These are phyloP conservation scores for Stegastes partitus DNA, from an alignment of 2,113 vertebrate genomes.

Conservation along the genomic window DNA sequence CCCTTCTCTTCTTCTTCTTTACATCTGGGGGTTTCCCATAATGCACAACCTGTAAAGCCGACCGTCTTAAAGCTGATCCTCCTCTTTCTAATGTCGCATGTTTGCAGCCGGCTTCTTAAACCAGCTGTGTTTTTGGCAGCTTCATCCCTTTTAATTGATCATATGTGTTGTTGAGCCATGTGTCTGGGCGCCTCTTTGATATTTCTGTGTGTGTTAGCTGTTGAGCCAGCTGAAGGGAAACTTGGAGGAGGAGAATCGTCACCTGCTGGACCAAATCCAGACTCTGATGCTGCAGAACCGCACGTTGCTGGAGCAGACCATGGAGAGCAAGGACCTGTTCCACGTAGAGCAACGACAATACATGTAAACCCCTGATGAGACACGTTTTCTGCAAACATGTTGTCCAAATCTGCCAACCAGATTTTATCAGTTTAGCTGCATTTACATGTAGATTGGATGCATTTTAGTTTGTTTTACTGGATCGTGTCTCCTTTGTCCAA, in stretches of 20 bases:
- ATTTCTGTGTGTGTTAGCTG: slow-evolving; percentile 82
- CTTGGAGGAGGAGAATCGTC: slow-evolving; percentile 98
- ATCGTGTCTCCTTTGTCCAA: background rate
- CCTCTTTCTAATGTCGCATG: background rate
- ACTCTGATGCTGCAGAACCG: slow-evolving; percentile 98
- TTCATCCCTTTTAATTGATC: background rate
- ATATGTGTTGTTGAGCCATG: background rate
- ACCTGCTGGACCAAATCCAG: slow-evolving; percentile 98
- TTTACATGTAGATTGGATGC: background rate
- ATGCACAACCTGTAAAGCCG: too few relatives aligned
- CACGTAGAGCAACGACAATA: slow-evolving; percentile 98
- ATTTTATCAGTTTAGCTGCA: too few relatives aligned
- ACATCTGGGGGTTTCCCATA: too few relatives aligned
- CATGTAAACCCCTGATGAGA: slow-evolving; percentile 83
- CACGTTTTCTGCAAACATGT: background rate
- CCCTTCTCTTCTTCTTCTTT: background rate
- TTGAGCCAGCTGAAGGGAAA: slow-evolving; percentile 98
- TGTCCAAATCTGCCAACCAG: background rate
- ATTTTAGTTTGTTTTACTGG: background rate
- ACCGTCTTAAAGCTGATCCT: background rate
- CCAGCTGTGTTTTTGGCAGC: slow-evolving; percentile 31
- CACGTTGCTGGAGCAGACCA: slow-evolving; percentile 96
- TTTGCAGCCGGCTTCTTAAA: background rate
- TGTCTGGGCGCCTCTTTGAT: background rate
- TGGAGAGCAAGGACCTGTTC: slow-evolving; percentile 99